These are phyloP conservation scores for Syrrhaptes paradoxus DNA, from an alignment of 2,113 vertebrate species.

Conservation along the genomic window DNA sequence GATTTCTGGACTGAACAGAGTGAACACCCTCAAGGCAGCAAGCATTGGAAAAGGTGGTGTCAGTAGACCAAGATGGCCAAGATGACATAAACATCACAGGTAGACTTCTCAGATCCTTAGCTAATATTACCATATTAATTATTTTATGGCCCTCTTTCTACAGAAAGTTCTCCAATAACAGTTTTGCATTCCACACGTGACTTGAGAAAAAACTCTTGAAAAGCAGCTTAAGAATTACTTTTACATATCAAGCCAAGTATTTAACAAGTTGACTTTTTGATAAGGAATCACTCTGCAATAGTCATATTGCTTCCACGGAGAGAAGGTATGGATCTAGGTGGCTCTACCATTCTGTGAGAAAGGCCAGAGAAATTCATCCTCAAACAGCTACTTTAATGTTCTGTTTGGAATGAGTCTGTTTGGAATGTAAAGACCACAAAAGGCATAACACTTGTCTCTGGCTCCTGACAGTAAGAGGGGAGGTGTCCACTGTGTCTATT, in stretches of 20 bases:
- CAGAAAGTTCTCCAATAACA: neutral
- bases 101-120: neutral
- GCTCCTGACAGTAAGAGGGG: neutral
- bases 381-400: neutral
- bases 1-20: neutral
- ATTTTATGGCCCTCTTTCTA: neutral
- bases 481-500: neutral
- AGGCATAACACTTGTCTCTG: neutral
- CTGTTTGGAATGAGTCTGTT: neutral
- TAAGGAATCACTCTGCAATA: neutral
- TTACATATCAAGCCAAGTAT: neutral
- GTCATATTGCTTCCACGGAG: rapidly evolving
- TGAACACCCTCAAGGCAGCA: neutral
- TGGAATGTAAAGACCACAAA: neutral
- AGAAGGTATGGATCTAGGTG: neutral
- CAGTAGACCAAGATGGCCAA: neutral
- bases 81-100: neutral
- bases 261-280: neutral
- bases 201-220: neutral
- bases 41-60: neutral
- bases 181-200: neutral
- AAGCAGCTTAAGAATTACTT: neutral
- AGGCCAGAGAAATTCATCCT: neutral
- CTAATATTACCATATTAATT: neutral
- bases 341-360: neutral